Base-by-base conservation (phyloP, 1,140 invertebrate species). In the Drosophila yakuba region DNA sequence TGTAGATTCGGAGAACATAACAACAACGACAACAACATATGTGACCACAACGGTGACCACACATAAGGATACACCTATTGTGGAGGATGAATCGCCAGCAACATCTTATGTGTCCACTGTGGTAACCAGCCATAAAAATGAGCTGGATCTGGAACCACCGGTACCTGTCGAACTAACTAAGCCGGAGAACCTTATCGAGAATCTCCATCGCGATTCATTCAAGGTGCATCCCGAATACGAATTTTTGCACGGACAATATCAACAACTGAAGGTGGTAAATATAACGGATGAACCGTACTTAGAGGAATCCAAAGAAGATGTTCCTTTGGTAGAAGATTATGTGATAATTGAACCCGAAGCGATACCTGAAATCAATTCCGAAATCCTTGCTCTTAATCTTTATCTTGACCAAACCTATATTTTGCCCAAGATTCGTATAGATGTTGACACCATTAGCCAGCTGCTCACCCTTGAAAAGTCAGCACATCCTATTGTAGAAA, bases 341-440 rank as follows among this genome's bases (percentile, higher is more conserved):
- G 86, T 90, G 71, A 90, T 90, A 90, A 90, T 90, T 85, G 85
- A 90, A 63, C 90, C 89, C 36, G 78, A 84, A 69, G 62, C 85
- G 45, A 38, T 91, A 36, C 39, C 73, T 59, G 44, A 86, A 73
- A 45, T 91, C n/a, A 80, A 91, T 48, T 74, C 69, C 0, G 89
- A 91, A 56, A 86, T 90, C 38, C 76, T 90, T 60, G 63, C 69
- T 25, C 51, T 56, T 3, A 91, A 91, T 64, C 71, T 91, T 20
- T 66, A 71, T 52, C 79, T 91, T 54, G 89, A 91, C 62, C 69
- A 59, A 47, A 20, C 47, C 12, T 66, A 61, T 32, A 43, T 91
- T 1, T 45, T 78, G 54, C 80, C 67, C 8, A 55, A 71, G 35
- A 15, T 52, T 57, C 61, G 64, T 48, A 45, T 74, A 43, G 50